Evolutionary conservation across 1,140 invertebrate genomes (phyloP).

Genomic region (Helicoverpa armigera): DNA sequence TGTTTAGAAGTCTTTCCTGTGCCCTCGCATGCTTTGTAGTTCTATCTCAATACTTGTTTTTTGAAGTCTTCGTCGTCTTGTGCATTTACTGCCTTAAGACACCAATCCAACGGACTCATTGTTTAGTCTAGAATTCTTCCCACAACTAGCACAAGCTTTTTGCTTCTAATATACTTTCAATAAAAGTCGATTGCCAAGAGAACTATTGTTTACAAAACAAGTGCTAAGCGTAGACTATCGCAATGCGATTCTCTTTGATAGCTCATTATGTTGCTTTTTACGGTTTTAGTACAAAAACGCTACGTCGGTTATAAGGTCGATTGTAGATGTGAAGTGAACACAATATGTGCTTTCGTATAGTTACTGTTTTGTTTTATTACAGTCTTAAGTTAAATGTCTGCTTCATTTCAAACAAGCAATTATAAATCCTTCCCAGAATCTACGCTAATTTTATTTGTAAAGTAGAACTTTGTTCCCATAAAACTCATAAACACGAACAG

Average conservation of each 20-base stretch:
- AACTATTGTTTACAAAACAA: conserved; percentile 38
- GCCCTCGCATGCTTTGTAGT: no score
- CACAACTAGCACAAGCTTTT: conserved; percentile 20
- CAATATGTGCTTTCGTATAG: no score
- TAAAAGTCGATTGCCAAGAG: conserved; percentile 24
- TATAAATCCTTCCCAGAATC: neutral
- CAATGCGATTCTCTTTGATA: conserved; percentile 28
- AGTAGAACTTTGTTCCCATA: conserved; percentile 34
- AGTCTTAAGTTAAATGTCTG: neutral
- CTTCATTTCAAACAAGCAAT: neutral
- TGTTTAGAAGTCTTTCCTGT: no score
- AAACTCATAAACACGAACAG: conserved; percentile 37
- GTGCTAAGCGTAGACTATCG: conserved; percentile 1
- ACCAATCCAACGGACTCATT: conserved; percentile 11
- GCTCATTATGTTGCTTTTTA: conserved; percentile 29
- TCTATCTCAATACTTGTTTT: neutral
- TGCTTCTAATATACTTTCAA: conserved; percentile 37
- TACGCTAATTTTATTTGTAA: conserved; percentile 6
- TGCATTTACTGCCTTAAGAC: neutral
- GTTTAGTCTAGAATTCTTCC: conserved; percentile 36
- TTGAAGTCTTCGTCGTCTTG: neutral
- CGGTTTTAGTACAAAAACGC: neutral
- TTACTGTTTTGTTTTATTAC: no score
- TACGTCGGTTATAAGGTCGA: neutral
- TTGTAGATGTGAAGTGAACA: neutral